phyloP scores from a whole-genome alignment of 2,113 vertebrate species.

The Pomatostomus ruficeps region DNA sequence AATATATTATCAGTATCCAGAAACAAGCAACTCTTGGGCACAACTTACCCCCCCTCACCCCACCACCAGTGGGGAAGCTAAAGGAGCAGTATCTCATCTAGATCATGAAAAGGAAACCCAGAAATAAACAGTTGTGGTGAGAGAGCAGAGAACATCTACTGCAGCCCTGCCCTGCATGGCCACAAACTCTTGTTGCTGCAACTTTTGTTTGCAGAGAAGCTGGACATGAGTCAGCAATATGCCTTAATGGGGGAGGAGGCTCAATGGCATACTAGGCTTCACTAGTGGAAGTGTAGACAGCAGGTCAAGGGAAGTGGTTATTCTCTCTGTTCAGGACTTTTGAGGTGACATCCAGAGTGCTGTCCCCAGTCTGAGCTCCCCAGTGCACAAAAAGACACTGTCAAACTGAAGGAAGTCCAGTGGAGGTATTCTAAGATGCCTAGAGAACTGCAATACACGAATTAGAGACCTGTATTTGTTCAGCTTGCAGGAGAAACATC shows the following conservation, averaged over 20 bases:
- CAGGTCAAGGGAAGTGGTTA: not conserved
- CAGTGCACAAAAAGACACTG: not conserved
- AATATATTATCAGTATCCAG: not conserved
- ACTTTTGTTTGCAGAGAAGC: not conserved
- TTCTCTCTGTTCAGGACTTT: not conserved
- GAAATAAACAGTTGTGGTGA: not conserved
- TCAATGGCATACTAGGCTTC: not conserved
- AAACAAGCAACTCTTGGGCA: not conserved
- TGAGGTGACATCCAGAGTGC: not conserved
- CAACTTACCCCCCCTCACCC: rapidly evolving
- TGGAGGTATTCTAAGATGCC: not conserved
- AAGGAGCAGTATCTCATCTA: not conserved
- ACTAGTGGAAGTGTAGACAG: not conserved
- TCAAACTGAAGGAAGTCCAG: not conserved
- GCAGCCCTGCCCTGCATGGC: not conserved
- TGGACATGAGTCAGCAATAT: not conserved
- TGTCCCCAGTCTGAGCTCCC: not conserved
- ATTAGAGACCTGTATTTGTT: not conserved
- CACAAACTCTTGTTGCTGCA: not conserved
- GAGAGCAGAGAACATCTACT: not conserved
- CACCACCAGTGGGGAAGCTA: not conserved
- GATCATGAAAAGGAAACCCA: not conserved
- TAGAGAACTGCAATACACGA: not conserved
- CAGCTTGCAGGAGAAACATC: not conserved
- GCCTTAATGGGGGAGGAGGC: not conserved